phyloP scores from a whole-genome alignment of 2,888 invertebrate species.

The Orthonevra nobilis region DNA sequence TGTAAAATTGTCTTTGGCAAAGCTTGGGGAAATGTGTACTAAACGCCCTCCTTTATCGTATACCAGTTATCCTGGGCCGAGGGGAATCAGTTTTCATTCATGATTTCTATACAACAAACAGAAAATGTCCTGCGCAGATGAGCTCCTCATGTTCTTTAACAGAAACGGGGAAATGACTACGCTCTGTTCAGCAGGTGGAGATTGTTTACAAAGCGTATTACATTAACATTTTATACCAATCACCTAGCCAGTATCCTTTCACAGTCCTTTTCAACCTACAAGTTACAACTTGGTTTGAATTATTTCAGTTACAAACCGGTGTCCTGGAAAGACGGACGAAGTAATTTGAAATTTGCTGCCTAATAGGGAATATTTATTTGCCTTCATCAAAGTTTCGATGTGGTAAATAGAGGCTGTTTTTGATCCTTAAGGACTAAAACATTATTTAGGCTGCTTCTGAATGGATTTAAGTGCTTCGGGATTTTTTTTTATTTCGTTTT shows the following conservation, averaged over 20 bases:
- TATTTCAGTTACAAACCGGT: slow-evolving; percentile 63
- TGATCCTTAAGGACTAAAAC: slow-evolving; percentile 10
- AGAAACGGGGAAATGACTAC: slow-evolving; percentile 5
- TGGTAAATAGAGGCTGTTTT: background rate
- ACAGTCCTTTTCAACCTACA: slow-evolving; percentile 5
- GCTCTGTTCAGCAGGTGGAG: background rate
- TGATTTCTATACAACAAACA: background rate
- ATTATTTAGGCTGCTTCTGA: background rate
- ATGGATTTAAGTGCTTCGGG: slow-evolving; percentile 38
- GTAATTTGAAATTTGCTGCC: too few species aligned
- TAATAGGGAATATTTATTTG: too few species aligned
- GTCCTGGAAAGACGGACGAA: slow-evolving; percentile 40
- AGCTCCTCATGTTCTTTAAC: background rate
- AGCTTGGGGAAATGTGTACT: slow-evolving; percentile 11
- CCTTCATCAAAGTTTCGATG: background rate
- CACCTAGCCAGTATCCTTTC: background rate
- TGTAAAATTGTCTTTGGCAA: too few species aligned
- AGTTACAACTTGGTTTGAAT: slow-evolving; percentile 40
- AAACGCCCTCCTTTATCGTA: too few species aligned
- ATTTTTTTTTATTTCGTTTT: slow-evolving; percentile 5
- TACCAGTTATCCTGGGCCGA: slow-evolving; percentile 25
- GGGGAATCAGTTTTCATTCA: slow-evolving; percentile 38
- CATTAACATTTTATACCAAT: slow-evolving; percentile 61
- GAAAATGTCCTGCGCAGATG: slow-evolving; percentile 37
- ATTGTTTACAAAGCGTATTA: slow-evolving; percentile 57